Evolutionary conservation across 2,888 invertebrate genomes (phyloP), one percentile per base, ranked within the genome.

Genomic region (Polylopha cassiicola): DNA sequence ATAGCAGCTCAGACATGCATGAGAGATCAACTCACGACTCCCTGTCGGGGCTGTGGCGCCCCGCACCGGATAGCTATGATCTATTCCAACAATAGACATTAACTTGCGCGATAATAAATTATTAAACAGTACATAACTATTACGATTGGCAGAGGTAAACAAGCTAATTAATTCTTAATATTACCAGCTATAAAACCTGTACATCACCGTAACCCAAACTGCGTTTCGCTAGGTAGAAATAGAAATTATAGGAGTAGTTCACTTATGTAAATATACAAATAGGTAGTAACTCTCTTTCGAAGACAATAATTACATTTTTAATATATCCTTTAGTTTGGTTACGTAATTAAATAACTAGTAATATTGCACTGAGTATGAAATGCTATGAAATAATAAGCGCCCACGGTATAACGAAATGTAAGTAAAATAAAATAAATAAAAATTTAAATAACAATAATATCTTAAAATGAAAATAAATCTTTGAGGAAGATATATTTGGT

Each of bases 311-410:
- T 77, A 65, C 71, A 58, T 66, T 65, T 73, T 81, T 79, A 80
- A 81, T 78, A 82, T 86, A 86, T 84, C 79, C 69, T 85, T 86
- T 85, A 86, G 86, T 86, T 86, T 86, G 86, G 86, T 86, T 86
- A 86, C 86, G 84, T 85, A 79, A 86, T 85, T 85, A 85, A 82
- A 85, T 86, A 86, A 86, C 86, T 86, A 86, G 86, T 84, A 85
- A 86, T 86, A 86, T 86, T 86, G 86, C 86, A 86, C 86, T 86
- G 86, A 86, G 86, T 86, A 86, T 86, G 86, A 85, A 84, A 82
- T 79, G 78, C 80, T 80, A 84, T 81, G 72, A 85, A 86, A 85
- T 84, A 75, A 85, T 85, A 85, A 84, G 86, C 79, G 85, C 85
- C 84, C 86, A 82, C 84, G 59, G 65, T 65, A 73, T 62, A 67